Base-by-base conservation (phyloP, 1,140 invertebrate genomes). In the Rhagoletis zephyria region DNA sequence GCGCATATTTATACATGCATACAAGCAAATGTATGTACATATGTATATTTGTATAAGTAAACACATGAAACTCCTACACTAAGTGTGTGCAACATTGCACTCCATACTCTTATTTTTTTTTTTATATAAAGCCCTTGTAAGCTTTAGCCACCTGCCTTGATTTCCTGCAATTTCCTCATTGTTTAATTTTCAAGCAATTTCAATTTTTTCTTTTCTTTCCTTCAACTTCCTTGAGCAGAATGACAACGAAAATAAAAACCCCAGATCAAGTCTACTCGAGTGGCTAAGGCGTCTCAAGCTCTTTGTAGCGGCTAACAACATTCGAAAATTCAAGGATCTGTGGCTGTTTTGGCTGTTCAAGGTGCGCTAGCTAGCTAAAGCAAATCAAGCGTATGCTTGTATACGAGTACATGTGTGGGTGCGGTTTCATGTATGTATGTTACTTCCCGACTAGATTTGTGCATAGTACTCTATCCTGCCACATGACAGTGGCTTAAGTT, bases 91-190 rank as follows among this genome's bases (percentile, higher is more conserved):
- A 40, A 45, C 67, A 63, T n/a, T 12, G 10, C 51, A 56, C 10
- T 56, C 5, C 51, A 56, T 56, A 56, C 2, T 56, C 10, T 56
- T 56, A n/a, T 56, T 56, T 56, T n/a, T 30, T 30, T 30, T 30
- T 30, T 30, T 0, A 30, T 30, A 30, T 30, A 30, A 30, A 30
- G 19, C 16, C 30, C 16, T 56, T 56, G 9, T 56, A 1, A 0
- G 16, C 74, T 30, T 56, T 16, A n/a, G 7, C 5, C 48, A 56
- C 12, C 45, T 81, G 42, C 19, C 19, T 48, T 81, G 74, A 56
- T 81, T 81, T 81, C 74, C 74, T 81, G 74, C 74, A 81, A 81
- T 81, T 81, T 81, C 74, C 74, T 81, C 48, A 81, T 81, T 81
- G 74, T 81, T 81, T 81, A 81, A 81, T 81, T 81, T 81, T 59